A percentile compares a stretch with the other conserved stretches of the same genome.
phyloP scores from a whole-genome alignment of 2,113 vertebrate genomes.

The Sturnira hondurensis region DNA sequence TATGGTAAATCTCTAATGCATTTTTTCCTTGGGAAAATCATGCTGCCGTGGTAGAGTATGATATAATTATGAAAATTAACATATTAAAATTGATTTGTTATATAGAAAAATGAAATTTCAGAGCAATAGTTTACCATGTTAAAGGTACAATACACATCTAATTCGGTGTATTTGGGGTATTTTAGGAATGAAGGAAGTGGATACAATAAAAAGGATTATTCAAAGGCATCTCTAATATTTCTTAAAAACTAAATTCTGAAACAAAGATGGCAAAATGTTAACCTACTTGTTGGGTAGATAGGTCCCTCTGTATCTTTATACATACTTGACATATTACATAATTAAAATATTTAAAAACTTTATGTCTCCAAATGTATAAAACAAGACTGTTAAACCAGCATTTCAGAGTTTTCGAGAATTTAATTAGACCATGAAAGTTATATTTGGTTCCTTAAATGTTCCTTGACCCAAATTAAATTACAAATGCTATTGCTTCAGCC shows the following conservation, averaged over 20 bases:
- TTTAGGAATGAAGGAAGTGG: neutral
- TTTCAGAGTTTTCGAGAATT: slow-evolving; percentile 61
- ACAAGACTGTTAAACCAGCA: slow-evolving; percentile 38
- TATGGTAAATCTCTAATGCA: neutral
- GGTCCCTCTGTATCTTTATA: neutral
- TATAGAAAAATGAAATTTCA: neutral
- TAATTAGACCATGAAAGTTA: slow-evolving; percentile 62
- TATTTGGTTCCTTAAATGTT: slow-evolving; percentile 53
- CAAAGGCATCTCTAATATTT: neutral
- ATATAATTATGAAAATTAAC: neutral
- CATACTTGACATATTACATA: neutral
- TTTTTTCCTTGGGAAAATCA: neutral
- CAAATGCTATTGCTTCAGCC: slow-evolving; percentile 52
- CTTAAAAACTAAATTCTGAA: neutral
- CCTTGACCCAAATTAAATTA: slow-evolving; percentile 67
- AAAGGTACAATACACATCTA: neutral
- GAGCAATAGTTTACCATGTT: neutral
- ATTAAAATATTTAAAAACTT: slow-evolving; percentile 21
- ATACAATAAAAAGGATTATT: neutral
- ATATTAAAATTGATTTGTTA: neutral
- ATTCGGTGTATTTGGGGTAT: neutral
- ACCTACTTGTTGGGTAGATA: neutral
- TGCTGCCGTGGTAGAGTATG: neutral
- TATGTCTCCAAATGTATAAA: neutral
- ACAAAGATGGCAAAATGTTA: neutral